These are phyloP conservation scores for Ophion ventricosus DNA, from an alignment of 2,888 invertebrate genomes.

Conservation along the genomic window DNA sequence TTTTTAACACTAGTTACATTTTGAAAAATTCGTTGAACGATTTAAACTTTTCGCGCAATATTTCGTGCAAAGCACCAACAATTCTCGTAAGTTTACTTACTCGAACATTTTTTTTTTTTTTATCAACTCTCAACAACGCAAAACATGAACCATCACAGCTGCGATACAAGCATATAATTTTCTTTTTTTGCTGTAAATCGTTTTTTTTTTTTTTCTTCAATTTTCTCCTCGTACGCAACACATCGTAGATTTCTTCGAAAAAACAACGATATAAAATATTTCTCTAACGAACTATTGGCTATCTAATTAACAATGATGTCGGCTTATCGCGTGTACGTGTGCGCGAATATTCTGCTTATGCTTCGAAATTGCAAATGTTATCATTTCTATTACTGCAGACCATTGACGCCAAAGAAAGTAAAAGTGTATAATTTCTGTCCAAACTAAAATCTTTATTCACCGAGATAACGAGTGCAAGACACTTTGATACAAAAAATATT, in stretches of 20 bases:
- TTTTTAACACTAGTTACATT: neutral
- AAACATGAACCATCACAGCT: slow-evolving; percentile 42
- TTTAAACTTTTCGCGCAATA: neutral
- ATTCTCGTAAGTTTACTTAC: slow-evolving; percentile 47
- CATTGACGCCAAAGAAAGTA: neutral
- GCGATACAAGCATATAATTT: slow-evolving; percentile 49
- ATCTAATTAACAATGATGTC: slow-evolving; percentile 57
- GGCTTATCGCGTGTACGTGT: slow-evolving; percentile 6
- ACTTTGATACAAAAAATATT: too few relatives aligned
- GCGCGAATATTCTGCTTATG: slow-evolving; percentile 15
- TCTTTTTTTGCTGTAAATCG: slow-evolving; percentile 27
- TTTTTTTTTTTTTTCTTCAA: slow-evolving; percentile 19
- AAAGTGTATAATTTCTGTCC: neutral
- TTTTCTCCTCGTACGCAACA: slow-evolving; percentile 21
- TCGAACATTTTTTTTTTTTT: slow-evolving; percentile 4
- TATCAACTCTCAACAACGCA: slow-evolving; percentile 31
- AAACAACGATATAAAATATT: slow-evolving; percentile 65
- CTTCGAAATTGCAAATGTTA: neutral
- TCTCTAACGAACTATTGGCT: slow-evolving; percentile 58
- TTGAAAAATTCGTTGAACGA: neutral
- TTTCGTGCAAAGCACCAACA: slow-evolving; percentile 31
- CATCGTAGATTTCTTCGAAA: slow-evolving; percentile 62
- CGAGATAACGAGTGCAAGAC: neutral
- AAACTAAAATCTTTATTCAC: neutral
- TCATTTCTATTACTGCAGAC: neutral